A percentile compares a stretch with the other conserved stretches of the same genome.
These are phyloP conservation scores for Paralvinella palmiformis DNA, from an alignment of 1,140 invertebrate genomes.

Conservation along the genomic window DNA sequence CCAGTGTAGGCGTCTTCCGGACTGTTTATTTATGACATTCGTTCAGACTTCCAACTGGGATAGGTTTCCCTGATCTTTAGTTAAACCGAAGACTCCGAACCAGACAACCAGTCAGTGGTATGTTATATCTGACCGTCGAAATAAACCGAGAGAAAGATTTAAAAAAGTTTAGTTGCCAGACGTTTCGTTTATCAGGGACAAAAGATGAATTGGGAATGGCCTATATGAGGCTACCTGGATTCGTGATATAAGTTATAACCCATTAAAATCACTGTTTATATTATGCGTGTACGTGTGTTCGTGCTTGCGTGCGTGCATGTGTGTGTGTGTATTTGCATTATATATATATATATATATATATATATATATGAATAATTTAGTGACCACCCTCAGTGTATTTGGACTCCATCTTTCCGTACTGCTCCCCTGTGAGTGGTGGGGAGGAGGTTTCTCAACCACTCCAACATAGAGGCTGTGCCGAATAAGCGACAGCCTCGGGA, in stretches of 20 bases:
- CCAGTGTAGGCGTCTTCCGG: too few relatives aligned
- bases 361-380: too few relatives aligned
- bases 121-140: neutral
- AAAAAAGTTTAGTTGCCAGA: neutral
- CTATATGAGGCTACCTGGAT: too few relatives aligned
- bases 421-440: slow-evolving; percentile 16
- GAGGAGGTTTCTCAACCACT: slow-evolving; percentile 12
- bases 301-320: neutral
- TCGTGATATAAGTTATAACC: too few relatives aligned
- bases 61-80: too few relatives aligned
- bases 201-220: too few relatives aligned
- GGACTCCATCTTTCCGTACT: slow-evolving; percentile 11
- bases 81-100: neutral
- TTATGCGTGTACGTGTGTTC: neutral
- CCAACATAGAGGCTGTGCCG: slow-evolving; percentile 16
- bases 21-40: too few relatives aligned
- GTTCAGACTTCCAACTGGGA: too few relatives aligned
- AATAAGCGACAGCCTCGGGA: slow-evolving; percentile 5
- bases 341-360: too few relatives aligned
- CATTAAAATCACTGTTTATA: neutral
- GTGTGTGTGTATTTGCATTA: neutral
- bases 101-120: neutral
- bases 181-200: neutral
- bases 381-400: neutral
- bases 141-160: neutral